Evolutionary conservation across 2,888 invertebrate genomes (phyloP).

Genomic region (Brachynemurus nebulosus): DNA sequence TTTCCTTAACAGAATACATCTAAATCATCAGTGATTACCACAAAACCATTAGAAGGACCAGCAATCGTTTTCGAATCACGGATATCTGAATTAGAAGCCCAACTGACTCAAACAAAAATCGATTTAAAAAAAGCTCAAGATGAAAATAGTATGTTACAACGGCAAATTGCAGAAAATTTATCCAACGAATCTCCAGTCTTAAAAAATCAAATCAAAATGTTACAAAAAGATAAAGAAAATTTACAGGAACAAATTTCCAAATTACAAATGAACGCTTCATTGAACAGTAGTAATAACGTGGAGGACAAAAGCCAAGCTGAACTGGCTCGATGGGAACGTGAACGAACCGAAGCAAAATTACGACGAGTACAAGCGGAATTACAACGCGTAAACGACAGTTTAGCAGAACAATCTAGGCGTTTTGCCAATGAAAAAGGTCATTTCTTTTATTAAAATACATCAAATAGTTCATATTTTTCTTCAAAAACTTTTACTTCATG

Average conservation of each 20-base stretch:
- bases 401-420: conserved; percentile 29
- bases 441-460: too few relatives aligned
- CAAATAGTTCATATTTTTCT: too few relatives aligned
- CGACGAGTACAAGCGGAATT: conserved; percentile 63
- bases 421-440: conserved; percentile 57
- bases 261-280: conserved; percentile 49
- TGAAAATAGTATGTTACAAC: conserved; percentile 41
- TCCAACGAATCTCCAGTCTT: conserved; percentile 42
- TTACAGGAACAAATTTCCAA: conserved; percentile 55
- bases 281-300: conserved; percentile 46
- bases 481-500: too few relatives aligned
- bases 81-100: conserved; percentile 73
- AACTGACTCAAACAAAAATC: conserved; percentile 61
- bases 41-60: conserved; percentile 49
- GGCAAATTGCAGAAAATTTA: conserved; percentile 28
- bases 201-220: conserved; percentile 53
- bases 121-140: conserved; percentile 60
- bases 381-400: conserved; percentile 32
- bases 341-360: conserved; percentile 60
- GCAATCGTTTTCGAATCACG: conserved; percentile 72
- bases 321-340: conserved; percentile 64
- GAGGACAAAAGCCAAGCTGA: conserved; percentile 56
- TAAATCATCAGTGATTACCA: conserved; percentile 20
- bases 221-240: conserved; percentile 55
- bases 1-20: conserved; percentile 20